Evolutionary conservation across 2,113 vertebrate species (phyloP).

Genomic region (Nycticryphes semicollaris): DNA sequence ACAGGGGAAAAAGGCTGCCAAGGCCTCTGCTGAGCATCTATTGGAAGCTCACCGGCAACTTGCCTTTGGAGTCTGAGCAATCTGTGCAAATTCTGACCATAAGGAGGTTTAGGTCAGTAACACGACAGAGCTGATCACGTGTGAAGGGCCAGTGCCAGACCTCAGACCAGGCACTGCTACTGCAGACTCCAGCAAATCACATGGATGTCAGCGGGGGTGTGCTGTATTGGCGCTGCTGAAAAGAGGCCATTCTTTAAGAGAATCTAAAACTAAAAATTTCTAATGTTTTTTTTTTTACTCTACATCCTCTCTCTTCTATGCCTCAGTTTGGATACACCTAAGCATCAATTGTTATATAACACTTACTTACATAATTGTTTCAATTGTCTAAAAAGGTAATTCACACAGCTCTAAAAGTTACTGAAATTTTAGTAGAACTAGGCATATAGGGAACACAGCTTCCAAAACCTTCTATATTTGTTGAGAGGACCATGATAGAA

Average conservation of each 20-base stretch:
- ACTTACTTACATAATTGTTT: neutral
- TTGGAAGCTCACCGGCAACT: neutral
- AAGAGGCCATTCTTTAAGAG: neutral
- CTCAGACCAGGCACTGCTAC: neutral
- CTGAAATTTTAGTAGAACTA: neutral
- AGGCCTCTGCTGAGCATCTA: neutral
- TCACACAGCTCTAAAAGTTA: neutral
- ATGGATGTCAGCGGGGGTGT: rapidly evolving
- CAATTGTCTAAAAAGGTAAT: neutral
- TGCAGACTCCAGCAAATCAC: neutral
- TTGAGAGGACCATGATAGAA: neutral
- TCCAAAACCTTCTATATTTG: neutral
- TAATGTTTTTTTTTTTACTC: neutral
- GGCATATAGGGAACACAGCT: neutral
- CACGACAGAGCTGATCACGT: neutral
- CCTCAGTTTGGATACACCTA: neutral
- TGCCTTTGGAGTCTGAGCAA: neutral
- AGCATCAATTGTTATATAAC: neutral
- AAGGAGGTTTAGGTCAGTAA: neutral
- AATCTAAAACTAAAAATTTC: neutral
- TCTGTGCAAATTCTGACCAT: neutral
- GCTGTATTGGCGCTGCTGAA: neutral
- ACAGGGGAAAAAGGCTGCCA: neutral
- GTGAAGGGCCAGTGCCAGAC: neutral
- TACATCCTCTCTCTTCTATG: neutral